Conservation (phyloP, 2,888 invertebrate species). For the Spodoptera picta region DNA sequence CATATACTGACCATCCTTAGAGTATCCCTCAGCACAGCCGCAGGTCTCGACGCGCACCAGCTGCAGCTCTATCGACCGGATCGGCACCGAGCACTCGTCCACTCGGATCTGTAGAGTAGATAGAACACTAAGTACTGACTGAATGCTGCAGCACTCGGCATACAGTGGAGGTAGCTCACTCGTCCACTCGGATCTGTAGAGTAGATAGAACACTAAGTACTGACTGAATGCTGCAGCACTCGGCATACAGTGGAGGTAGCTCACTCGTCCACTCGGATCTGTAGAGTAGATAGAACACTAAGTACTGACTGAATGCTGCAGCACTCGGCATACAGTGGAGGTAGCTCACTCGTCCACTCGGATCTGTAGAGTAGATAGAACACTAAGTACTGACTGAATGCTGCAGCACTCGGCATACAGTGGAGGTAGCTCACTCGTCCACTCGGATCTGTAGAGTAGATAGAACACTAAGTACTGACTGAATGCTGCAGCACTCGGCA, state of each 20-base stretch:
- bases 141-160: too few species aligned
- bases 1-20: constrained; percentile 92
- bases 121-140: too few species aligned
- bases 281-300: constrained; percentile 22
- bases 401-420: too few species aligned
- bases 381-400: too few species aligned
- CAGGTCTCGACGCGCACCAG: constrained; percentile 98
- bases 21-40: constrained; percentile 97
- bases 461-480: too few species aligned
- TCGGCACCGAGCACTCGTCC: constrained; percentile 93
- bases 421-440: constrained; percentile 91
- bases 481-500: too few species aligned
- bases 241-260: too few species aligned
- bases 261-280: constrained; percentile 94
- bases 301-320: too few species aligned
- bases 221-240: too few species aligned
- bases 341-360: constrained; percentile 94
- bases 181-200: constrained; percentile 91
- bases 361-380: constrained; percentile 80
- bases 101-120: constrained; percentile 89
- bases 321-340: too few species aligned
- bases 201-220: too few species aligned
- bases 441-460: constrained; percentile 89
- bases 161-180: constrained; percentile 80
- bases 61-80: constrained; percentile 98